These are phyloP conservation scores for Melanaphis sacchari DNA, from an alignment of 1,140 invertebrate species.

Conservation along the genomic window DNA sequence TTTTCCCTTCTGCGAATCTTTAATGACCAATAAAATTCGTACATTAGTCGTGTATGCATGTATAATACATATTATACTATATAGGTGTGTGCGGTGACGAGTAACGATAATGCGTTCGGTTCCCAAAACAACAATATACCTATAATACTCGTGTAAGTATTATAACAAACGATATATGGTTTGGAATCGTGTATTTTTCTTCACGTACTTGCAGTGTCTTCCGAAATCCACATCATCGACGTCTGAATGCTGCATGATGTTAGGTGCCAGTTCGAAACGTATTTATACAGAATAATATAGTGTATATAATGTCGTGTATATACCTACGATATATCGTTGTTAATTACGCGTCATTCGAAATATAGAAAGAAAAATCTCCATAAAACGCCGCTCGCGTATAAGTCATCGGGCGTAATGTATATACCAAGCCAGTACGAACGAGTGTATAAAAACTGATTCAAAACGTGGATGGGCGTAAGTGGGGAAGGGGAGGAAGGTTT, in stretches of 20 bases:
- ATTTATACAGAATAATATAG: not conserved
- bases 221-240: not conserved
- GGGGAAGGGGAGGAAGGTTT: not conserved
- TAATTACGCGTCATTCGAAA: not conserved
- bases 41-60: not conserved
- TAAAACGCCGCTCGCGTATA: not conserved
- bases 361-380: constrained; percentile 40
- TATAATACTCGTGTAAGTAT: not conserved
- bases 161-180: not conserved
- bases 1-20: constrained; percentile 39
- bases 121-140: constrained; percentile 20
- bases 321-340: not conserved
- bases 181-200: not conserved
- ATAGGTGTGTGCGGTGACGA: not conserved
- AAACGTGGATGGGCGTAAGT: not conserved
- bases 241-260: not conserved
- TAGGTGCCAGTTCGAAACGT: not conserved
- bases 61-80: not conserved
- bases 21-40: constrained; percentile 55
- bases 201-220: not conserved
- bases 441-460: not conserved
- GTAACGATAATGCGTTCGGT: not conserved
- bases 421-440: not conserved
- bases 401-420: constrained; percentile 6
- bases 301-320: not conserved